phyloP scores from a whole-genome alignment of 2,113 vertebrate genomes.

The Paradisaea rubra region DNA sequence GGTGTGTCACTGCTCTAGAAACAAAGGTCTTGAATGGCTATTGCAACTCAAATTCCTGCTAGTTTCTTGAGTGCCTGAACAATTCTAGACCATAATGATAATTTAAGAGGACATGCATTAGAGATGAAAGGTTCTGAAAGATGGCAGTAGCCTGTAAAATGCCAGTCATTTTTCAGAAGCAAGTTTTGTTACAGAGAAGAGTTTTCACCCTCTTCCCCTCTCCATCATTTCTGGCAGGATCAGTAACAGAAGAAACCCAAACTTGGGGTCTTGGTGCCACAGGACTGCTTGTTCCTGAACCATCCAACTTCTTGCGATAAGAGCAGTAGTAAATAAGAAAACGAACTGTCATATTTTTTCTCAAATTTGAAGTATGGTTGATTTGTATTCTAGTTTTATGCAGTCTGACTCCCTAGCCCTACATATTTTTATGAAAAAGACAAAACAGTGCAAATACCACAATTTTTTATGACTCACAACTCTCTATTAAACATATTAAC shows the following conservation, averaged over 20 bases:
- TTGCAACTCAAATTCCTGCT: neutral
- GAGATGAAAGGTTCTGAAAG: neutral
- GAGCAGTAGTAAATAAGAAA: neutral
- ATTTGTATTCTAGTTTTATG: neutral
- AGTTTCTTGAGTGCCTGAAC: neutral
- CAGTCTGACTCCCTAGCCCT: neutral
- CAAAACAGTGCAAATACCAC: neutral
- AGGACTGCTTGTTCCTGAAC: neutral
- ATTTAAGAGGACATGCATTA: neutral
- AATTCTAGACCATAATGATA: neutral
- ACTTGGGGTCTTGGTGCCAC: neutral
- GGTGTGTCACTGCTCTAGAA: neutral
- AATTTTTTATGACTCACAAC: neutral
- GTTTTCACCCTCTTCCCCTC: neutral
- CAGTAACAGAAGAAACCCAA: neutral
- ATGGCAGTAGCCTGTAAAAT: neutral
- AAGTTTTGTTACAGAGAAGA: neutral
- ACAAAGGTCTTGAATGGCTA: neutral
- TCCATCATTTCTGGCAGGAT: neutral
- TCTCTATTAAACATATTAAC: neutral
- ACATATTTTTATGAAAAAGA: neutral
- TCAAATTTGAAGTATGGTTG: neutral
- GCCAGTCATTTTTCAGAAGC: neutral
- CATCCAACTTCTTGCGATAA: neutral
- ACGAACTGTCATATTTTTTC: neutral